Base-by-base conservation (phyloP, 2,113 vertebrate genomes). In the Marmota monax region DNA sequence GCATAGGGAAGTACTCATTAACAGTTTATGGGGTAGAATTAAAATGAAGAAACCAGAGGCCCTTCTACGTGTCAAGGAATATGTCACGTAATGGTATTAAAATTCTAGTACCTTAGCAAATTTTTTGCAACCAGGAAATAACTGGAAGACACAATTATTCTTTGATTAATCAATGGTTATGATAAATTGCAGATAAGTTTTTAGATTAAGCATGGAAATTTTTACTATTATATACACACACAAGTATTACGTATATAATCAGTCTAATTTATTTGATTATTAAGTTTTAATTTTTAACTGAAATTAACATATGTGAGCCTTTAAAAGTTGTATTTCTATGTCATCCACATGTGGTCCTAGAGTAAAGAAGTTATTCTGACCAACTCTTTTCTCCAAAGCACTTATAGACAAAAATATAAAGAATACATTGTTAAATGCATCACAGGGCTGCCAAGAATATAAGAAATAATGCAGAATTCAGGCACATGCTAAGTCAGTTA, bases 111-210 rank as follows among this genome's bases (percentile, higher is more conserved):
- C 10, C 14, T 93, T 48, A 88, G 37, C 23, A 87, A 76, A 88
- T 51, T 3, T 48, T 73, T 70, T 25, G 34, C 22, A 63, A 74
- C 14, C 25, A 45, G 32, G 13, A 74, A 74, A 69, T 70, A 74
- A 2, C 22, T 76, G 23, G 74, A 89, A 88, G 53, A 83, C 1
- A 78, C 7, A 86, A 27, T 39, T 95, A n/a, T 63, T 11, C 2
- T 86, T 93, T 80, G 10, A 58, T 63, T 90, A 70, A 70, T 2
- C 18, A 63, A 2, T 51, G 7, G 51, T 76, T 11, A 80, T 90
- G 45, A 90, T 86, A 84, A 95, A 23, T 13, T 12, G 12, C 80
- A 93, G 12, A n/a, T 83, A 48, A 83, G 90, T 78, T 72, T 89
- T 79, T 72, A 87, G 37, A 65, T 82, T 20, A 92, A 87, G 74